Conservation (phyloP, 2,113 vertebrate species). For the Pedetes capensis region DNA sequence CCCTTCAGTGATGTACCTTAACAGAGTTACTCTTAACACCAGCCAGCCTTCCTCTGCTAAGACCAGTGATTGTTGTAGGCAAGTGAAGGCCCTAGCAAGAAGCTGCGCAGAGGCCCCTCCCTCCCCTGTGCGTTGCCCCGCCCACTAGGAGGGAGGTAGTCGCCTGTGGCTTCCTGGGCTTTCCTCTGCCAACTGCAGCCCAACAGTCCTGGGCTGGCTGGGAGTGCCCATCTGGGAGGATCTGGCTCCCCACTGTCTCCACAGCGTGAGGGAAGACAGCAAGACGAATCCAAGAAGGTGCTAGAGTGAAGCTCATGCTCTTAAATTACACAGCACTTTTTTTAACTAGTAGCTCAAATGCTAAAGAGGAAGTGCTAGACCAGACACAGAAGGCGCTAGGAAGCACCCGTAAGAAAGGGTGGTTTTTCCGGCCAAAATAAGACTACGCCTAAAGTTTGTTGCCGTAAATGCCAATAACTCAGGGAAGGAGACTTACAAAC, state of each 20-base stretch:
- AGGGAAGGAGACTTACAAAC: background rate
- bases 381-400: background rate
- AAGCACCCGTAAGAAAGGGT: background rate
- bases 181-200: background rate
- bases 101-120: background rate
- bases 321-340: background rate
- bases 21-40: background rate
- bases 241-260: background rate
- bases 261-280: background rate
- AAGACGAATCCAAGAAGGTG: background rate
- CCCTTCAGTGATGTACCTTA: background rate
- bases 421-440: background rate
- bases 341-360: background rate
- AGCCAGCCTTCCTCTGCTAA: background rate
- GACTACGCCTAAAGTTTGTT: constrained; percentile 12
- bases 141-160: background rate
- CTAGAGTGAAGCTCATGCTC: constrained; percentile 1
- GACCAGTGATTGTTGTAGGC: too few relatives aligned
- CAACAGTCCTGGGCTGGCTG: background rate
- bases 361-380: background rate
- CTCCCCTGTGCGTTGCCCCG: background rate
- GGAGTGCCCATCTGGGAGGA: background rate
- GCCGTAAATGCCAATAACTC: background rate
- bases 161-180: background rate
- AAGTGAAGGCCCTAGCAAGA: too few relatives aligned